Conservation (phyloP, 2,797 vertebrate species). For the Synanceia verrucosa region DNA sequence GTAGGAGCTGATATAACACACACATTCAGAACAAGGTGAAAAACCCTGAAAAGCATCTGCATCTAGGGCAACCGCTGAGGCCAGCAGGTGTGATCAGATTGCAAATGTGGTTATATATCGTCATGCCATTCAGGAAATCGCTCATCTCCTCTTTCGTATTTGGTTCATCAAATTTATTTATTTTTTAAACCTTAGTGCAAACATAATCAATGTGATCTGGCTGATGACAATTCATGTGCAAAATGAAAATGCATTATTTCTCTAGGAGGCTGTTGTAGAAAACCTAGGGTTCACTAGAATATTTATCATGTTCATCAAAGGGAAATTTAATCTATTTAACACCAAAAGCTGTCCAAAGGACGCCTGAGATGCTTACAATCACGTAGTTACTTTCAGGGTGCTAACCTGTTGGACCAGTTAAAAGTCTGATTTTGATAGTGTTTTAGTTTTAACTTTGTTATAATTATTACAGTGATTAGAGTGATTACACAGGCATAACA, state of each 20-base stretch:
- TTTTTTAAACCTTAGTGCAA: slow-evolving; percentile 15
- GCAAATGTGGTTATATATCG: background rate
- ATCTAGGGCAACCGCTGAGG: slow-evolving; percentile 8
- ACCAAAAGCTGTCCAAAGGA: slow-evolving; percentile 1
- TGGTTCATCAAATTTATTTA: slow-evolving; percentile 1
- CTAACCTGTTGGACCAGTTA: no score
- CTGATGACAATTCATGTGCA: slow-evolving; percentile 35
- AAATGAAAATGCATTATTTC: slow-evolving; percentile 32
- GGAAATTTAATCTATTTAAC: slow-evolving; percentile 28
- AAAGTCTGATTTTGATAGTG: background rate
- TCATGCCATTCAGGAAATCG: background rate
- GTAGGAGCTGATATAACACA: slow-evolving; percentile 87
- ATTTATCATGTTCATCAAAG: slow-evolving; percentile 16
- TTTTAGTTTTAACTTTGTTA: background rate
- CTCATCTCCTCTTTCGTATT: slow-evolving; percentile 6
- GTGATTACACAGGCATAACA: background rate
- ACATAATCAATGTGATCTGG: slow-evolving; percentile 19
- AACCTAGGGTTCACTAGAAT: slow-evolving; percentile 18
- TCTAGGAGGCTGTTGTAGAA: slow-evolving; percentile 17
- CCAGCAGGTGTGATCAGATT: background rate
- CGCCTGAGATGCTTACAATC: background rate
- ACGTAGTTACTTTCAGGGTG: no score
- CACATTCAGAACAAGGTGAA: slow-evolving; percentile 24
- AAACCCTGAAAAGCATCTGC: slow-evolving; percentile 23
- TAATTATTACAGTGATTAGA: background rate